Evolutionary conservation across 92 coral and sea anemone species (phyloP).

Genomic region (Hydrozoanthus gracilis): DNA sequence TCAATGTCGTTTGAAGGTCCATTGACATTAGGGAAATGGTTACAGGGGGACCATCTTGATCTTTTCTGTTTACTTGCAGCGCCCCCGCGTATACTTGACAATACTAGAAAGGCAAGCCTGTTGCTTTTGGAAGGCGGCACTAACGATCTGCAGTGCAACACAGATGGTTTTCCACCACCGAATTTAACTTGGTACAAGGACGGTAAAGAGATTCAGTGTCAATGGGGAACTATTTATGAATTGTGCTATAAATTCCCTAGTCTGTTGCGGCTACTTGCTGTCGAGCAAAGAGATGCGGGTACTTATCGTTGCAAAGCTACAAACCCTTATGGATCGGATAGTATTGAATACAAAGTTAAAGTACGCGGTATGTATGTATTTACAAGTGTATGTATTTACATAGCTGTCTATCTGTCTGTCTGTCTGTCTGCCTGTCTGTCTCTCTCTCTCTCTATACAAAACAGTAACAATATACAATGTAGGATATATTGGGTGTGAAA

Average conservation of each 20-base stretch:
- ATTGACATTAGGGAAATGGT: neutral
- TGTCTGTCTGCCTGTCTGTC: no score
- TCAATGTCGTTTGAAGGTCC: neutral
- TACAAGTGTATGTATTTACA: neutral
- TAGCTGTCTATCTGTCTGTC: no score
- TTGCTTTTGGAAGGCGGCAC: neutral
- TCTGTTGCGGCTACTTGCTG: neutral
- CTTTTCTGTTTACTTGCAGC: neutral
- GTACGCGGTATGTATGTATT: neutral
- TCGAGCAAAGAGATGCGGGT: neutral
- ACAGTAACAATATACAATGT: no score
- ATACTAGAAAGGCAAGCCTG: neutral
- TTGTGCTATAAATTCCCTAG: neutral
- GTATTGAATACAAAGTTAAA: conserved; percentile 10
- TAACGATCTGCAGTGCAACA: neutral
- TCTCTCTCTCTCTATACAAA: no score
- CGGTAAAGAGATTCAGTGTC: neutral
- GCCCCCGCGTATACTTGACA: conserved; percentile 2
- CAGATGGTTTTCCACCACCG: conserved; percentile 3
- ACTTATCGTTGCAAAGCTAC: conserved; percentile 27
- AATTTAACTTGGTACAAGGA: conserved; percentile 20
- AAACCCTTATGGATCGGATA: neutral
- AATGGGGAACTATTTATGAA: conserved; percentile 10
- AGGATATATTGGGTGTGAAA: no score
- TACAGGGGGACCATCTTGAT: no score